Conservation (phyloP, 1,140 invertebrate species). For the Meloidogyne chitwoodi region DNA sequence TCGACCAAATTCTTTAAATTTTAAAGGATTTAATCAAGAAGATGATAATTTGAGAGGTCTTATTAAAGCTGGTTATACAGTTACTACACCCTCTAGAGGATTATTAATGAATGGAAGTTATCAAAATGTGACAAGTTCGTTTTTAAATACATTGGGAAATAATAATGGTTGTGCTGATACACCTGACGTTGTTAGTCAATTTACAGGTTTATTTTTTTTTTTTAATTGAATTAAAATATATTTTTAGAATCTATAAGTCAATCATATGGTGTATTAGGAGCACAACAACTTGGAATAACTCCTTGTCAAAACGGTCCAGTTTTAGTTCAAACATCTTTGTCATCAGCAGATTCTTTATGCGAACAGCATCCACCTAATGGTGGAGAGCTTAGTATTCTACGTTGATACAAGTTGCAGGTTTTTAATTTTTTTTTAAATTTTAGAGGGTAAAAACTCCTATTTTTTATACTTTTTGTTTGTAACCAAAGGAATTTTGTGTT, state of each 20-base stretch:
- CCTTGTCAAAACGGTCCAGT: constrained; percentile 13
- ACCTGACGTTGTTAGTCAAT: neutral
- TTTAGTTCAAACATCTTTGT: neutral
- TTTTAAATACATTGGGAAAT: no score
- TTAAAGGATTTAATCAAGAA: neutral
- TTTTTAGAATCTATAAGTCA: neutral
- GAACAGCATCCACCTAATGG: constrained; percentile 3
- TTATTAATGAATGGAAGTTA: neutral
- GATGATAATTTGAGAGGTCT: neutral
- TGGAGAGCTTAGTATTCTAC: constrained; percentile 2
- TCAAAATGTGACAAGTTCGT: neutral
- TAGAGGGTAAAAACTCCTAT: neutral
- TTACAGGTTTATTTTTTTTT: neutral
- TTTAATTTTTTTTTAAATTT: neutral
- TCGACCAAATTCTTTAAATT: neutral
- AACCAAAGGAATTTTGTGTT: no score
- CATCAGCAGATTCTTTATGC: neutral
- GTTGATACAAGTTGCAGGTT: neutral
- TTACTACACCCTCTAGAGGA: neutral
- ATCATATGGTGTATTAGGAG: constrained; percentile 5
- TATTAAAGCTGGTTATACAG: neutral
- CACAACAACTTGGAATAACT: constrained; percentile 14
- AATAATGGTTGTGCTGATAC: no score
- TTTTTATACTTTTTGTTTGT: no score
- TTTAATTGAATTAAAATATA: neutral